Evolutionary conservation across 2,113 vertebrate genomes (phyloP).

Genomic region (Peucedramus taeniatus): DNA sequence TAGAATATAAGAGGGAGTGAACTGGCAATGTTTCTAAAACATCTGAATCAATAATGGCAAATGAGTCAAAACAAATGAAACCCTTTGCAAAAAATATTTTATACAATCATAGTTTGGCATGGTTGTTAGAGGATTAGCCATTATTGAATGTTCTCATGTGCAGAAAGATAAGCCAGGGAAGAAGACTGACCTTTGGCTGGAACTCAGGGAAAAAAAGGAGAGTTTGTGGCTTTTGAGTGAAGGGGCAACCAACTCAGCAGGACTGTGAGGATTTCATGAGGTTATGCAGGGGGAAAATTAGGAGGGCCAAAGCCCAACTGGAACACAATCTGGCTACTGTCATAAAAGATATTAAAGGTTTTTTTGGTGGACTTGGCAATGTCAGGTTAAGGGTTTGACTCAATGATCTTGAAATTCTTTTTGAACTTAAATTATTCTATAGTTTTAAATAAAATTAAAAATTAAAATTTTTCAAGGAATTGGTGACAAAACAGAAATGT

Average conservation of each 20-base stretch:
- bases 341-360: neutral
- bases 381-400: neutral
- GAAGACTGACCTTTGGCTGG: neutral
- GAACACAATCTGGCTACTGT: neutral
- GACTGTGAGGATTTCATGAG: neutral
- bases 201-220: neutral
- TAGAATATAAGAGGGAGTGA: neutral
- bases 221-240: neutral
- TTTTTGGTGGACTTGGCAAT: neutral
- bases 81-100: neutral
- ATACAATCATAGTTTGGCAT: neutral
- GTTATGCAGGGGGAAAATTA: neutral
- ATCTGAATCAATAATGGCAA: neutral
- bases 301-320: neutral
- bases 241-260: neutral
- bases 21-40: neutral
- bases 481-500: neutral
- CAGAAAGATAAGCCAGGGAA: neutral
- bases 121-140: neutral
- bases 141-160: neutral
- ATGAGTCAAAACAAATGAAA: neutral
- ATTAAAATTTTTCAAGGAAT: neutral
- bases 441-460: neutral
- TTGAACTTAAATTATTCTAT: neutral
- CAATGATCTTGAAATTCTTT: neutral